phyloP scores from a whole-genome alignment of 2,113 vertebrate genomes.

The Glareola pratincola region DNA sequence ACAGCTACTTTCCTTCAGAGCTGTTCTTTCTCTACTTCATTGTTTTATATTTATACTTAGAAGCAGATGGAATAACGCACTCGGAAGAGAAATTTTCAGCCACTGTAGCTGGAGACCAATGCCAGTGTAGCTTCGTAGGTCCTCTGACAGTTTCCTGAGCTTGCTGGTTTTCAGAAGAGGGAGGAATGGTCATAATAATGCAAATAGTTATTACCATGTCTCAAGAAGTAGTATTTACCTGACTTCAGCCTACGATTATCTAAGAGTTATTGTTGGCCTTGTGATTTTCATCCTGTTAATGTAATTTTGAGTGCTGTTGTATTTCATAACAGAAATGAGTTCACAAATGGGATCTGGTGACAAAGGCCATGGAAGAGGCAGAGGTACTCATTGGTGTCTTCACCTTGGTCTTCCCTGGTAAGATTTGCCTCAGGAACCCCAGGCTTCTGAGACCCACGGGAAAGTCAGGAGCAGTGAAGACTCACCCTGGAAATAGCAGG shows the following conservation, averaged over 20 bases:
- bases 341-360: neutral
- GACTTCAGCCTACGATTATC: neutral
- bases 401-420: neutral
- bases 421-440: neutral
- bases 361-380: neutral
- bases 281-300: neutral
- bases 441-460: neutral
- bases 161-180: neutral
- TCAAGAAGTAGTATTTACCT: neutral
- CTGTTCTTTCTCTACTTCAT: neutral
- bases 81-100: neutral
- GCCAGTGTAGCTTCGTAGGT: neutral
- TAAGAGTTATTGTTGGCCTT: neutral
- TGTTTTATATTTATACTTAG: neutral
- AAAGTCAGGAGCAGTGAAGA: neutral
- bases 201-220: neutral
- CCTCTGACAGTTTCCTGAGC: neutral
- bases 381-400: neutral
- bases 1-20: neutral
- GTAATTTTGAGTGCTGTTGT: neutral
- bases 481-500: neutral
- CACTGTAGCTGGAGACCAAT: neutral
- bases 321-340: neutral
- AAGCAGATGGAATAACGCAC: neutral
- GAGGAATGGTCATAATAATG: neutral